These are phyloP conservation scores for Octomys mimax DNA, from an alignment of 2,797 vertebrate genomes.

Conservation along the genomic window DNA sequence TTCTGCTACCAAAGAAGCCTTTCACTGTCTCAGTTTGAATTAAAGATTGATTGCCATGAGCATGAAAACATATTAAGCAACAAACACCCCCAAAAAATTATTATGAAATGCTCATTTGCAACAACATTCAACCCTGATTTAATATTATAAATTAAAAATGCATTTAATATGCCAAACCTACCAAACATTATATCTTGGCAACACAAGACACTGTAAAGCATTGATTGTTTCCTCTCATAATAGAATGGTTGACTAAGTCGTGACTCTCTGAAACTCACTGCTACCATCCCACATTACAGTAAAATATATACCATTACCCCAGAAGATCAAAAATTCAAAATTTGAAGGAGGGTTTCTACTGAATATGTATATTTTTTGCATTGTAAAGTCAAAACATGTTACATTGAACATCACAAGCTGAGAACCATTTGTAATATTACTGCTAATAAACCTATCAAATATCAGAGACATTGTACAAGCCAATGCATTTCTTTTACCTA, in stretches of 20 bases:
- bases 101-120: background rate
- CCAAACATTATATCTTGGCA: background rate
- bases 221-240: background rate
- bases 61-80: background rate
- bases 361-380: background rate
- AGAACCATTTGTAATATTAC: background rate
- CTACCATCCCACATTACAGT: background rate
- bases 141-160: background rate
- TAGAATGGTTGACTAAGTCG: too few species aligned
- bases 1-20: background rate
- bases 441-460: background rate
- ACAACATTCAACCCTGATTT: background rate
- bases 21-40: background rate
- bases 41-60: background rate
- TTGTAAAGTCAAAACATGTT: background rate
- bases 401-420: background rate
- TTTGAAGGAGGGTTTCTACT: background rate
- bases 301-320: background rate
- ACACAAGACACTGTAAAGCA: background rate
- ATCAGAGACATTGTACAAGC: background rate
- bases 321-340: background rate
- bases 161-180: background rate
- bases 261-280: background rate
- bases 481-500: background rate
- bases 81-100: background rate